phyloP scores from a whole-genome alignment of 2,888 invertebrate species.

The Epinotia bilunana region DNA sequence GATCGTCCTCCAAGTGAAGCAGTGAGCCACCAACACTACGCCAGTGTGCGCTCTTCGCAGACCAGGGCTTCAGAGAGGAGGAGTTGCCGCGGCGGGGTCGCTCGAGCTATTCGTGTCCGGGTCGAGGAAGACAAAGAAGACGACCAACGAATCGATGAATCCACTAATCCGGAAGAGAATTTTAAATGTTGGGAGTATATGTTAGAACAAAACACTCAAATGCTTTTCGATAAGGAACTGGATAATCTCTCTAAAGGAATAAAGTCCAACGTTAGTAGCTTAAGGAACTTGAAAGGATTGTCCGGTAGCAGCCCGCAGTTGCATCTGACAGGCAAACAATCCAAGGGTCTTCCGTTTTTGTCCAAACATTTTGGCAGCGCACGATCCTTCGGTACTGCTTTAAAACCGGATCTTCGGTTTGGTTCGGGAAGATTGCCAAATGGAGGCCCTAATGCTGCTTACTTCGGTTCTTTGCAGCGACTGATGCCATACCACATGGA shows the following conservation, averaged over 20 bases:
- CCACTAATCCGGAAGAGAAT: conserved; percentile 90
- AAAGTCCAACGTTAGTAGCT: conserved; percentile 79
- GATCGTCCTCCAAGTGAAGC: conserved; percentile 85
- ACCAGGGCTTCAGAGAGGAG: conserved; percentile 79
- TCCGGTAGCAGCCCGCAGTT: conserved; percentile 90
- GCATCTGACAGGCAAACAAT: conserved; percentile 70
- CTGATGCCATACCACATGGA: conserved; percentile 92
- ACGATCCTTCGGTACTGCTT: conserved; percentile 88
- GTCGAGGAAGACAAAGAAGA: conserved; percentile 87
- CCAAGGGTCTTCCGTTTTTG: conserved; percentile 82
- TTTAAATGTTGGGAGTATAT: conserved; percentile 97
- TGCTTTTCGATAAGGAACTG: conserved; percentile 94
- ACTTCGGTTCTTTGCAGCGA: conserved; percentile 93
- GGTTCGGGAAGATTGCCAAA: conserved; percentile 86
- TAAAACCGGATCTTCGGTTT: conserved; percentile 85
- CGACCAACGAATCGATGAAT: conserved; percentile 71
- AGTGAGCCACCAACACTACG: conserved; percentile 77
- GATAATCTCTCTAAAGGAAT: conserved; percentile 90
- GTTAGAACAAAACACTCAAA: conserved; percentile 95
- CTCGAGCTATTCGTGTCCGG: conserved; percentile 85
- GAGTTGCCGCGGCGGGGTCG: conserved; percentile 85
- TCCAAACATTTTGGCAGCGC: conserved; percentile 92
- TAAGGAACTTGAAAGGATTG: conserved; percentile 85
- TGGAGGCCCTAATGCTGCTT: conserved; percentile 93
- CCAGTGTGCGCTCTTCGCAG: conserved; percentile 76